Evolutionary conservation across 2,888 invertebrate genomes (phyloP), one percentile per base, ranked within the genome.

Genomic region (Rhorus exstirpatorius): DNA sequence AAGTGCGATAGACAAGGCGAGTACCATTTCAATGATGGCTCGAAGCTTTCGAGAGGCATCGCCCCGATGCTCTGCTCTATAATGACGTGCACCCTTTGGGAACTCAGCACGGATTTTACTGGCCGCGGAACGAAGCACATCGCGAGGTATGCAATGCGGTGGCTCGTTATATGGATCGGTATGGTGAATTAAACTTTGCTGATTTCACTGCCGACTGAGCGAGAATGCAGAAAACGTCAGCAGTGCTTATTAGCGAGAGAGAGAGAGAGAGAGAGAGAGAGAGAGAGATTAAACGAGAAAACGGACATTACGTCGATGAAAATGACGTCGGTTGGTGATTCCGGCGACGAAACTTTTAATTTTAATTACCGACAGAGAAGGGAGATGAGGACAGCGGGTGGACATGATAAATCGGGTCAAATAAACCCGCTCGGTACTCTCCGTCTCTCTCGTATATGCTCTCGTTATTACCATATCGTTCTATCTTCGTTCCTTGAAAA

Each of bases 121-220:
- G 41, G 35, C 24, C 61, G 35, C 6, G 14, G 14, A 46, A 24
- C 41, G 49, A 10, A 19, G 35, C 24, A 31, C 38, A 35, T 46
- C 8, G 35, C 17, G 41, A 24, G n/a, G 24, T 17, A 41, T 14
- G 35, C 60, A 65, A 60, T 35, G 65, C 60, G 80, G 65, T 41
- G 63, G 41, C 65, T 81, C 80, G 80, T 70, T 76, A 80, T 76
- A 81, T 44, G 41, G 53, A 35, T 65, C 71, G 53, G 60, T 21
- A 65, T 60, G 76, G 67, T 72, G 58, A 81, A 81, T 81, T 81
- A 71, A 76, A 77, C 71, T 72, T 24, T 24, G 51, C 53, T 67
- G 81, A 81, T 81, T 77, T 76, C n/a, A 60, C 55, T 44, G 44
- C 44, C 67, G 24, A 63, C 35, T 24, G 17, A 44, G 10, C 7